Percentiles rank a stretch among this genome's conserved stretches.
These are phyloP conservation scores for Dynastes grantii DNA, from an alignment of 2,888 invertebrate genomes.

Conservation along the genomic window DNA sequence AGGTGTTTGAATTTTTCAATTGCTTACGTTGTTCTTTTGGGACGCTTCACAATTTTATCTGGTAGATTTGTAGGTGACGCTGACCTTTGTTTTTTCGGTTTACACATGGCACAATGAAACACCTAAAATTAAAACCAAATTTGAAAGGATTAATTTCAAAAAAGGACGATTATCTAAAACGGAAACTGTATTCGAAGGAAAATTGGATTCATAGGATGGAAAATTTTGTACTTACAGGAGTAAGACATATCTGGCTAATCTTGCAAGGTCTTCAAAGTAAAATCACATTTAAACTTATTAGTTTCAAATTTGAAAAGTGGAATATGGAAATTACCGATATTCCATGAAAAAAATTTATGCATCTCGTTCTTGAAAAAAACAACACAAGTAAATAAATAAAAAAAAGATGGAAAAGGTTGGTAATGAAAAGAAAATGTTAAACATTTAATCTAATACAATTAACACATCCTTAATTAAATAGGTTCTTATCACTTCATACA, in stretches of 20 bases:
- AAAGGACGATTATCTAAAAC: not conserved
- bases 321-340: too few relatives aligned
- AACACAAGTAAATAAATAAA: too few relatives aligned
- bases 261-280: too few relatives aligned
- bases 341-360: too few relatives aligned
- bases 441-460: too few relatives aligned
- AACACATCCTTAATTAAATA: too few relatives aligned
- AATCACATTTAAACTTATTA: too few relatives aligned
- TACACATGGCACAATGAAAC: slow-evolving; percentile 73
- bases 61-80: slow-evolving; percentile 62
- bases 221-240: not conserved
- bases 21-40: slow-evolving; percentile 64
- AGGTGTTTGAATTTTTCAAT: slow-evolving; percentile 14
- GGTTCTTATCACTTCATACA: too few relatives aligned
- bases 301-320: too few relatives aligned
- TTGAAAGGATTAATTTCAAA: not conserved
- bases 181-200: not conserved
- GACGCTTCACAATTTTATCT: slow-evolving; percentile 64
- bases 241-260: not conserved
- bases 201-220: not conserved
- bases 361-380: too few relatives aligned
- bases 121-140: slow-evolving; percentile 59
- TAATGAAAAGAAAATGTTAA: too few relatives aligned
- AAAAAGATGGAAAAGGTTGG: too few relatives aligned
- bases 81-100: slow-evolving; percentile 62